Evolutionary conservation across 2,888 invertebrate species (phyloP).

Genomic region (Melieria picta): DNA sequence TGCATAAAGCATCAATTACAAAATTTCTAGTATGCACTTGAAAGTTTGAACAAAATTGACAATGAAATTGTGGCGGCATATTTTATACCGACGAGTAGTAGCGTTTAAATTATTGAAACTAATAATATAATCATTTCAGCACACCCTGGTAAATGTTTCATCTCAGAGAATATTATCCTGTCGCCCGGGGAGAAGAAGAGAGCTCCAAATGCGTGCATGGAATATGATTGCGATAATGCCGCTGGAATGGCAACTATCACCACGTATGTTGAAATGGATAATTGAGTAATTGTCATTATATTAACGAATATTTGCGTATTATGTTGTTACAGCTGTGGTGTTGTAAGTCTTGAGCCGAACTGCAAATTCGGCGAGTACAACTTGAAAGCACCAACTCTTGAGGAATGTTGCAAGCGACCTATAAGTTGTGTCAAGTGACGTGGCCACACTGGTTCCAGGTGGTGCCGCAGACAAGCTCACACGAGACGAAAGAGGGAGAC

Average conservation of each 20-base stretch:
- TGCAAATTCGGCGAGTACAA: conserved; percentile 19
- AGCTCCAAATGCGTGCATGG: conserved; percentile 7
- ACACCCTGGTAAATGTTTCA: conserved; percentile 16
- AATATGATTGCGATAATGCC: conserved; percentile 14
- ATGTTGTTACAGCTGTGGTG: conserved; percentile 9
- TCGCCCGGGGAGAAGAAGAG: conserved; percentile 21
- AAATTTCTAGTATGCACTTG: too few species aligned
- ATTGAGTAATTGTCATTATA: neutral
- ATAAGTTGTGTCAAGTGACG: too few species aligned
- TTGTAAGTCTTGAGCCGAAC: conserved; percentile 8
- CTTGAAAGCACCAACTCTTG: too few species aligned
- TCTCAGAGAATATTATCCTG: conserved; percentile 9
- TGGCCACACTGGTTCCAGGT: too few species aligned
- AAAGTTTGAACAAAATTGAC: too few species aligned
- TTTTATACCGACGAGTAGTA: too few species aligned
- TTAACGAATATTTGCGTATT: neutral
- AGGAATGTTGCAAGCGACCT: too few species aligned
- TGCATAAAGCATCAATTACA: too few species aligned
- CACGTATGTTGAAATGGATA: conserved; percentile 10
- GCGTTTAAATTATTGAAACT: too few species aligned
- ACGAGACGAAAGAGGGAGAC: too few species aligned
- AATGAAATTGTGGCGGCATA: too few species aligned
- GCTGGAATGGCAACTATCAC: conserved; percentile 12
- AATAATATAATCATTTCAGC: neutral
- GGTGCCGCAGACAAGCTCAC: too few species aligned